Base-by-base conservation (phyloP, 1,140 invertebrate species). In the Oncopeltus fasciatus region DNA sequence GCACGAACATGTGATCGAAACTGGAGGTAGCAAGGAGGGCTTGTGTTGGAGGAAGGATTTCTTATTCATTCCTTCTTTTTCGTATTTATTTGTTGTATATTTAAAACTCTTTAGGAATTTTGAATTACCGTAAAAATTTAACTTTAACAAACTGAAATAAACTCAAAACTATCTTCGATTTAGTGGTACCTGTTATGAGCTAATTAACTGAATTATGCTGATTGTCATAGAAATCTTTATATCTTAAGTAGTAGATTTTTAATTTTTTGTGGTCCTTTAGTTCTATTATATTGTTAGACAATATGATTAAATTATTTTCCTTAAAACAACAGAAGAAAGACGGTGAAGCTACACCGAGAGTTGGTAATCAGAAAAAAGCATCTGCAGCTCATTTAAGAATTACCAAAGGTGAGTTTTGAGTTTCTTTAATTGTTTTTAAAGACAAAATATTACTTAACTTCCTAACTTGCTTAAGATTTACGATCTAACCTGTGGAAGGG, bases 311-410 rank as follows among this genome's bases (percentile, higher is more conserved):
- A 83, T 82, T 97, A 77, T 97, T 96, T 82, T 94, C 92, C 60
- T 78, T 96, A 70, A 97, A 96, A 80, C 91, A 96, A 81, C 91
- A 95, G 77, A 94, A 95, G 80, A 96, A 96, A 80, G 92, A 96
- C 82, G 92, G 92, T 67, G 89, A 92, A 75, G 76, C 83, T 61
- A 82, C 86, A 71, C 82, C 83, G 60, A 82, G 82, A 73, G 77
- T 80, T 72, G 84, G 83, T 65, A 84, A 81, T 69, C 88, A 90
- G 75, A 94, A 94, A 74, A 90, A 91, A 75, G 87, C 92, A 60
- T 95, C 93, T 62, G 92, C 94, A 68, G 94, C 94, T 61, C 93
- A 98, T 75, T 78, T 98, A 69, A 84, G 94, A 75, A 95, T 97
- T 70, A 93, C 92, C 72, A 98, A 96, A 93, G 94, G 92, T 96